Evolutionary conservation across 2,888 invertebrate species (phyloP), one percentile per base, ranked within the genome.

Genomic region (Linyphia triangularis): DNA sequence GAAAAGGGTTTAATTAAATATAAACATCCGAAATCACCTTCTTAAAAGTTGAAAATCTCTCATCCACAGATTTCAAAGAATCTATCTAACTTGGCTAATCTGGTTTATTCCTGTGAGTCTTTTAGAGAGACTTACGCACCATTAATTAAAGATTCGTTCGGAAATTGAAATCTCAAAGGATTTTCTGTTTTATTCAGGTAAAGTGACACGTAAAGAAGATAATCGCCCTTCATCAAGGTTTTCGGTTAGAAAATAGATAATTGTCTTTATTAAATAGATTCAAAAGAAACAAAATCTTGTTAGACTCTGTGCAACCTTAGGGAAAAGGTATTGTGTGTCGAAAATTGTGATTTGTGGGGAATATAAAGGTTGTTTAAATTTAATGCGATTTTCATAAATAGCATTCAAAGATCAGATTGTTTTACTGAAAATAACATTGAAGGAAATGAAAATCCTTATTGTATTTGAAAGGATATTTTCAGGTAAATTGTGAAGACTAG

Each of bases 141-240:
- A 70, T 70, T 70, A 70, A 70, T 70, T 70, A 70, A 70, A 70
- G 69, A 70, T 24, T 40, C 19, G 28, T 40, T 70, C 22, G 24
- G 9, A 70, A 70, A 70, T 40, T 70, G 40, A 33, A 33, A 70
- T 70, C 40, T 40, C 24, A 40, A 22, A 70, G 69, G 69, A 70
- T 24, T 70, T 40, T 40, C 69, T 13, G 10, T 33, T 67, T 67
- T 30, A 33, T 30, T 67, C 37, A 13, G 26, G 10, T 19, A 70
- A 67, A 40, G 22, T 24, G 40, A 70, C 69, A 70, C 51, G 51
- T 51, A 16, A 10, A 51, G 51, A 51, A 51, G 13, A n/a, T n/a
- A 51, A 51, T 16, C 51, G n/a, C n/a, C n/a, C 5, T 51, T 16
- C 51, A 51, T 51, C 51, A 16, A 51, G 13, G 51, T 51, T 16